phyloP scores from a whole-genome alignment of 2,113 vertebrate species.

The Microtus oregoni region DNA sequence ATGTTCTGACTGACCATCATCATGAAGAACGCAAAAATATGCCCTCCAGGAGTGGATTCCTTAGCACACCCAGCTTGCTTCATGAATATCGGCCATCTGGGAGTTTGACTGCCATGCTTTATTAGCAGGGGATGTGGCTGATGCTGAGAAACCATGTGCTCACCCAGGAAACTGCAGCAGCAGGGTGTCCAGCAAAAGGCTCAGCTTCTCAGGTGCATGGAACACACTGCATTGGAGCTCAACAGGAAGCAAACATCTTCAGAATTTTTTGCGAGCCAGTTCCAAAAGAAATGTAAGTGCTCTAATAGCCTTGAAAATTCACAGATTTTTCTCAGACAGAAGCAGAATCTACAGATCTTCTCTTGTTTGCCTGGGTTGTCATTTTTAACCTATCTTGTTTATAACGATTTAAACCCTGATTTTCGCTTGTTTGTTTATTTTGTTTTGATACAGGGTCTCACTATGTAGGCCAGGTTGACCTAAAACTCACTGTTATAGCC shows the following conservation, averaged over 20 bases:
- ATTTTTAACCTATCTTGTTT: conserved; percentile 19
- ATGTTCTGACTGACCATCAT: background rate
- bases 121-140: no score
- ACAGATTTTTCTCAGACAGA: conserved; percentile 47
- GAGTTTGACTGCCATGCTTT: background rate
- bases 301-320: conserved; percentile 57
- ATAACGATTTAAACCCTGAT: conserved; percentile 3
- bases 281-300: conserved; percentile 67
- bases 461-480: background rate
- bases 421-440: background rate
- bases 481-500: background rate
- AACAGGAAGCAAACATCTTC: background rate
- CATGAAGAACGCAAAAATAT: background rate
- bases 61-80: background rate
- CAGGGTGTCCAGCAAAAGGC: background rate
- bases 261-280: conserved; percentile 29
- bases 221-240: background rate
- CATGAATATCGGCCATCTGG: background rate
- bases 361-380: conserved; percentile 3
- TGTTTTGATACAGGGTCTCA: background rate
- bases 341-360: conserved; percentile 28
- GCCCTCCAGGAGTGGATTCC: background rate
- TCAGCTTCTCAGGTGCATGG: background rate
- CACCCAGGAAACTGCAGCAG: background rate
- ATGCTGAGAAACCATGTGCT: background rate